Evolutionary conservation across 1,140 invertebrate species (phyloP).

Genomic region (Euura lappo): DNA sequence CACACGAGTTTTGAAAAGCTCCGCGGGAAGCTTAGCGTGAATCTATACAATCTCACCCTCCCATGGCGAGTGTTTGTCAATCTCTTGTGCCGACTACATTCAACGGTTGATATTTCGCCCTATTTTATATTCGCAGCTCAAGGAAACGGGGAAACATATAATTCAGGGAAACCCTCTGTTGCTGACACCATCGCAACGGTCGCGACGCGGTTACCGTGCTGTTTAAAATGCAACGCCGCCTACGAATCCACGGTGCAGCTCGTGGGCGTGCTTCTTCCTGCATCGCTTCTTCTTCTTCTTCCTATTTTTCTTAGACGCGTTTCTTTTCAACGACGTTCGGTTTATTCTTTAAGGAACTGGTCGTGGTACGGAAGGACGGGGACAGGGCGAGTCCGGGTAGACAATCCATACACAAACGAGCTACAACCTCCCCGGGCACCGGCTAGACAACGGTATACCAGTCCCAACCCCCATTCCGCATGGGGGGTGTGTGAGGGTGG

Average conservation of each 20-base stretch:
- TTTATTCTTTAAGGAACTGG: no score
- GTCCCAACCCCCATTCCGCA: neutral
- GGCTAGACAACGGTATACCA: neutral
- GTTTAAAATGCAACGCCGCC: constrained; percentile 1
- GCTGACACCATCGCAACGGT: neutral
- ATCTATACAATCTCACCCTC: neutral
- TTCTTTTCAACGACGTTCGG: no score
- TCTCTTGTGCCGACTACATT: neutral
- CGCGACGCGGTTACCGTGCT: neutral
- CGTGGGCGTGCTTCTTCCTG: neutral
- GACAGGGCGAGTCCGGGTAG: no score
- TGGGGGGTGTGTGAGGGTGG: constrained; percentile 3
- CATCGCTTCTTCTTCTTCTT: no score
- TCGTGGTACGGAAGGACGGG: no score
- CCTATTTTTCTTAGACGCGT: no score
- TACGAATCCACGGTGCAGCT: neutral
- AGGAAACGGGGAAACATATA: neutral
- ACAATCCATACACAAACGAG: neutral
- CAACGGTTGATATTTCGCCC: neutral
- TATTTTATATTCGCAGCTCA: neutral
- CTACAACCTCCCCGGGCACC: neutral
- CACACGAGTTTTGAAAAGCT: neutral
- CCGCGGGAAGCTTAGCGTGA: neutral
- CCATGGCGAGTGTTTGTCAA: neutral
- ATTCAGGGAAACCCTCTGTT: neutral